These are phyloP conservation scores for Liasis olivaceus DNA, from an alignment of 2,797 vertebrate genomes.

Conservation along the genomic window DNA sequence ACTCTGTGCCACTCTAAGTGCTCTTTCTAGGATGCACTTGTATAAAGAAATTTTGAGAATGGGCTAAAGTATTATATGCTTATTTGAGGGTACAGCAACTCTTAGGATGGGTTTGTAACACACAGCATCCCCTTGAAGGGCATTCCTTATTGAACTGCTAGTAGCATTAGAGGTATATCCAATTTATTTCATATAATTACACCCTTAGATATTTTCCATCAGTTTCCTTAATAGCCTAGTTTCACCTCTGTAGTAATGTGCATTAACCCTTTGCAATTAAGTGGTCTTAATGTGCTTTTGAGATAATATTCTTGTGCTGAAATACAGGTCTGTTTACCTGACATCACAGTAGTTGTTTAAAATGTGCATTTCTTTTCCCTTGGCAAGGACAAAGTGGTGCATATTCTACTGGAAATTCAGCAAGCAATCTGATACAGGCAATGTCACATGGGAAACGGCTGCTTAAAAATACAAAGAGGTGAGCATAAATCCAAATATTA, in stretches of 20 bases:
- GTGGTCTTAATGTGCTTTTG: not conserved
- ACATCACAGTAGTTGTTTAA: not conserved
- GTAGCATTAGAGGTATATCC: not conserved
- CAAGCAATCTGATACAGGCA: not conserved
- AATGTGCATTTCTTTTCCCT: not conserved
- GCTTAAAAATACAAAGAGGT: conserved; percentile 10
- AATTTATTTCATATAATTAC: conserved; percentile 14
- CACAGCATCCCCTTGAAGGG: not conserved
- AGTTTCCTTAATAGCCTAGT: not conserved
- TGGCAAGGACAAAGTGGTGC: not conserved
- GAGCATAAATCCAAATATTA: conserved; percentile 18
- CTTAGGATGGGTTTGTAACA: not conserved
- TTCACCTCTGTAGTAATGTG: not conserved
- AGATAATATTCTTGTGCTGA: not conserved
- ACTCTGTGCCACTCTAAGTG: not conserved
- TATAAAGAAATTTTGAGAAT: not conserved
- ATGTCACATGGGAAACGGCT: conserved; percentile 11
- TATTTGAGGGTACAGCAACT: not conserved
- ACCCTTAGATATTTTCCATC: not conserved
- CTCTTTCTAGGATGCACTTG: not conserved
- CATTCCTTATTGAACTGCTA: not conserved
- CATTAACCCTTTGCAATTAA: not conserved
- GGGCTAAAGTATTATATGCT: not conserved
- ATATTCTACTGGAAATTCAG: conserved; percentile 12
- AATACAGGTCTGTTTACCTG: not conserved